Evolutionary conservation across 2,113 vertebrate genomes (phyloP).

Genomic region (Paraplagusia blochii): DNA sequence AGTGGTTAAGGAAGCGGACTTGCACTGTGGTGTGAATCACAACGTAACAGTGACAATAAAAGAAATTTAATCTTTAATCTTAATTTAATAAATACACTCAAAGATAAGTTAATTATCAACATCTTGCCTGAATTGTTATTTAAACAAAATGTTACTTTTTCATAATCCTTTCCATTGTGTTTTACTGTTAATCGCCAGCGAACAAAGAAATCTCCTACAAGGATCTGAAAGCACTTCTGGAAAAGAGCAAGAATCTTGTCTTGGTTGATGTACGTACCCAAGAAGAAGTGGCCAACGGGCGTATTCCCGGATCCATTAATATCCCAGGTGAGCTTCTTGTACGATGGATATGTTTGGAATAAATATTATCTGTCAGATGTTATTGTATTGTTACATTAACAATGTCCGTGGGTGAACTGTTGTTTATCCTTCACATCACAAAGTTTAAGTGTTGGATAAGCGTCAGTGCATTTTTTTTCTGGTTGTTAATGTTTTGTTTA

Average conservation of each 20-base stretch:
- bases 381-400: too few relatives aligned
- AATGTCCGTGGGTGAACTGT: neutral
- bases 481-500: neutral
- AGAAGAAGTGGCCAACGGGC: constrained; percentile 71
- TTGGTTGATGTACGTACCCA: constrained; percentile 75
- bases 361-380: neutral
- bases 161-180: neutral
- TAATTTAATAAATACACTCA: too few relatives aligned
- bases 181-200: constrained; percentile 12
- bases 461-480: neutral
- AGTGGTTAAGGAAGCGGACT: too few relatives aligned
- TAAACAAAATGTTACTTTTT: neutral
- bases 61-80: too few relatives aligned
- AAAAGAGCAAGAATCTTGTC: constrained; percentile 54
- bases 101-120: neutral
- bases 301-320: constrained; percentile 69
- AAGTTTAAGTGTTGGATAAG: neutral
- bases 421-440: neutral
- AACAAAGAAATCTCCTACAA: constrained; percentile 61
- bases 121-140: neutral
- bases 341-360: neutral
- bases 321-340: constrained; percentile 68
- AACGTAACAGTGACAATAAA: too few relatives aligned
- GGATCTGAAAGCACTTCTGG: constrained; percentile 68
- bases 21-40: too few relatives aligned